Evolutionary conservation across 2,888 invertebrate genomes (phyloP).

Genomic region (Drosophila meridionalis): DNA sequence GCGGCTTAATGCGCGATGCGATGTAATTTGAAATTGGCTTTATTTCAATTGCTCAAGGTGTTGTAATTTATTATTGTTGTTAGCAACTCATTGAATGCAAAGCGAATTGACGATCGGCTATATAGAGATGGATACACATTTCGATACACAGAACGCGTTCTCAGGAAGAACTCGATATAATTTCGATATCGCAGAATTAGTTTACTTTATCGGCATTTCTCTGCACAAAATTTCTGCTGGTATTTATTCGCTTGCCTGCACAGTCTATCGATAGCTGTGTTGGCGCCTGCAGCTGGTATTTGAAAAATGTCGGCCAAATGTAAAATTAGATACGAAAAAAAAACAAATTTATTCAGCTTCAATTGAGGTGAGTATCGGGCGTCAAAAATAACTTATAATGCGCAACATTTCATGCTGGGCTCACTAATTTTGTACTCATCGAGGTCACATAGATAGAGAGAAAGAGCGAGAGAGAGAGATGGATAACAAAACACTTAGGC

Average conservation of each 20-base stretch:
- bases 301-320: constrained; percentile 48
- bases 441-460: constrained; percentile 51
- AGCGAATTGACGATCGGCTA: constrained; percentile 30
- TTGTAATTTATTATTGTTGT: neutral
- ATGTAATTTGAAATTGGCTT: constrained; percentile 29
- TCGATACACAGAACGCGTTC: constrained; percentile 6
- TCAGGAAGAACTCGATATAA: constrained; percentile 16
- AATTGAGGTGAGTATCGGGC: constrained; percentile 51
- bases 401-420: constrained; percentile 56
- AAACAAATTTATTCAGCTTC: constrained; percentile 50
- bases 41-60: neutral
- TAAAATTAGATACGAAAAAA: constrained; percentile 44
- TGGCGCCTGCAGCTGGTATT: constrained; percentile 17
- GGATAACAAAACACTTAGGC: constrained; percentile 27
- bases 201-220: neutral
- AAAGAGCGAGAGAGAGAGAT: constrained; percentile 13
- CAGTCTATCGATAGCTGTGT: constrained; percentile 1
- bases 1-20: constrained; percentile 31
- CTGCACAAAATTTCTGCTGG: neutral
- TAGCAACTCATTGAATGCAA: constrained; percentile 11
- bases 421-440: constrained; percentile 66
- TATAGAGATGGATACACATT: constrained; percentile 17
- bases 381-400: constrained; percentile 54
- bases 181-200: neutral
- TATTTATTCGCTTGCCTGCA: constrained; percentile 11